Evolutionary conservation across 2,888 invertebrate genomes (phyloP).

Genomic region (Hirtodrosophila alboralis): DNA sequence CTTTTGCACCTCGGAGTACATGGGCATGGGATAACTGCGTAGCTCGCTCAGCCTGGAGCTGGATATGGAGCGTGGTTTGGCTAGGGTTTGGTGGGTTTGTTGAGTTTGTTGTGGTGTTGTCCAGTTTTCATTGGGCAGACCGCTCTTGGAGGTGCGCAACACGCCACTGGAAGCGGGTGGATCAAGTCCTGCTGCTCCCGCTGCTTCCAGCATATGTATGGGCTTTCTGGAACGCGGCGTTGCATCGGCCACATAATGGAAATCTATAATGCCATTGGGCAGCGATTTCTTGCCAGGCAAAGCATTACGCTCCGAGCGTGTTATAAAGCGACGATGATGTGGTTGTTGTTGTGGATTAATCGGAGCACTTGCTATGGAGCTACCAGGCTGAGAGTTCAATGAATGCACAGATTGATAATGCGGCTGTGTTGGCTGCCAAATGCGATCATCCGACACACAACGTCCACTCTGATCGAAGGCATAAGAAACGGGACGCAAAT

Average conservation of each 20-base stretch:
- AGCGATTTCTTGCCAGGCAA: conserved; percentile 79
- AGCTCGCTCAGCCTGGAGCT: conserved; percentile 78
- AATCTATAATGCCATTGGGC: conserved; percentile 85
- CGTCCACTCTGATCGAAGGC: conserved; percentile 85
- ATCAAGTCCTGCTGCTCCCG: conserved; percentile 8
- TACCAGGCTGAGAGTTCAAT: conserved; percentile 72
- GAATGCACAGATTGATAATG: conserved; percentile 82
- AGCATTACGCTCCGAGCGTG: conserved; percentile 80
- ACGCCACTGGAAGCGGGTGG: conserved; percentile 69
- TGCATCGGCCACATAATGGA: conserved; percentile 89
- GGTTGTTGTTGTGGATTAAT: conserved; percentile 27
- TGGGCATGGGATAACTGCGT: conserved; percentile 74
- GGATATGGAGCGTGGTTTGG: conserved; percentile 82
- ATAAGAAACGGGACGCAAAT: conserved; percentile 85
- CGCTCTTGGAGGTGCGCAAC: conserved; percentile 81
- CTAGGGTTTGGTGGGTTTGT: conserved; percentile 26
- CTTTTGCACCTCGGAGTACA: conserved; percentile 83
- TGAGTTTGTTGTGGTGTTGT: conserved; percentile 85
- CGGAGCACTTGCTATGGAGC: conserved; percentile 61
- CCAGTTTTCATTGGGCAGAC: conserved; percentile 86
- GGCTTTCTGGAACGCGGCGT: conserved; percentile 90
- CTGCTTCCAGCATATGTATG: conserved; percentile 86
- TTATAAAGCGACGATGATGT: conserved; percentile 79
- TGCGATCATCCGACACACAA: conserved; percentile 84
- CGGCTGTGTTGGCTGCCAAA: conserved; percentile 83